Evolutionary conservation across 1,140 invertebrate species (phyloP), one percentile per base, ranked within the genome.

Genomic region (Potamilus streckersoni): DNA sequence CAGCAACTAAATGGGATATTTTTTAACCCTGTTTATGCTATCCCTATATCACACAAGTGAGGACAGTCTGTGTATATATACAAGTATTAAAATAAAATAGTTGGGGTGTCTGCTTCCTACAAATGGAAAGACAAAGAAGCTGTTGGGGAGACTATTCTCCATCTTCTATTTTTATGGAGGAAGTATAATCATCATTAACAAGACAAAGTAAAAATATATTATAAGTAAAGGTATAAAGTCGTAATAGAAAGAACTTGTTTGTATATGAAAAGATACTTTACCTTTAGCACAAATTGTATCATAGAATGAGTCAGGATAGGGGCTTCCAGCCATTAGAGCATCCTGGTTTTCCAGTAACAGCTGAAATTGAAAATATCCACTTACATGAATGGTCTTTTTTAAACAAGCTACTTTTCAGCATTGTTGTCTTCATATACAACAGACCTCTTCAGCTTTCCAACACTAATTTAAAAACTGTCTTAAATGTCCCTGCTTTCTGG

Each of bases 271-370:
- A 5, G 20, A 56, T 55, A 1, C 49, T 67, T 78, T 79, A 85
- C 88, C 88, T 65, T 78, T 67, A 70, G 74, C 80, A 84, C 88
- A 89, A 49, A 83, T 17, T 56, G 61, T 31, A n/a, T 76, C 62
- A 78, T 88, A 89, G 76, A 77, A 88, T 11, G 87, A 72, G 78
- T 89, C 88, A 67, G 88, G 88, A 71, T 88, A 89, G 13, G 86
- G 79, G 69, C 74, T 84, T n/a, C 88, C 88, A 57, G 83, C 87
- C 76, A 88, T 81, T 38, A 89, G 83, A 5, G 88, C 87, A 84
- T 89, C 88, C 74, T 83, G 82, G 71, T 89, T 82, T 76, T 85
- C 83, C n/a, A 66, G 55, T n/a, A 88, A 64, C 4, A 89, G 66
- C 87, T 89, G 74, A 58, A 84, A 76, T 55, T 57, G 23, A n/a